Evolutionary conservation across 2,113 vertebrate genomes (phyloP).

Genomic region (Orthonyx spaldingii): DNA sequence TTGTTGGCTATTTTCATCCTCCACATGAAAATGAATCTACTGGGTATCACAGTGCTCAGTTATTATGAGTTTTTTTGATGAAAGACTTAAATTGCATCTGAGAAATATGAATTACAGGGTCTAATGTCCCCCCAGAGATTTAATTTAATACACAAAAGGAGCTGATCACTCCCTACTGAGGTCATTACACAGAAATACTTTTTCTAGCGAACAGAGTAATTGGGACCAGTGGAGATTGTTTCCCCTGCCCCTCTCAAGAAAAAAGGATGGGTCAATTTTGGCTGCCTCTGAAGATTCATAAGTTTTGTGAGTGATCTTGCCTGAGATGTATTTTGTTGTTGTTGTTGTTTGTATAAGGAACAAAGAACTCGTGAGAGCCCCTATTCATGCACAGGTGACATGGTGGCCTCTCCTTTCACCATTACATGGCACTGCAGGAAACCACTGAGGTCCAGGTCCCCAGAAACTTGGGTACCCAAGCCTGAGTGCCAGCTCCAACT

Average conservation of each 20-base stretch:
- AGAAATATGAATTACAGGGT: slow-evolving; percentile 37
- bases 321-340: not conserved
- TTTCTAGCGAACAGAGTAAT: not conserved
- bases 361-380: not conserved
- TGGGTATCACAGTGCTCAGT: slow-evolving; percentile 13
- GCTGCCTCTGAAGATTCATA: not conserved
- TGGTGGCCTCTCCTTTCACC: not conserved
- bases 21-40: slow-evolving; percentile 32
- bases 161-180: slow-evolving; percentile 6
- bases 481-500: not conserved
- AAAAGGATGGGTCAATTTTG: slow-evolving; percentile 5
- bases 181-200: not conserved
- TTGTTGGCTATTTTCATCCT: slow-evolving; percentile 43
- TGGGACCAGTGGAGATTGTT: slow-evolving; percentile 40
- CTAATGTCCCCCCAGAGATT: slow-evolving; percentile 25
- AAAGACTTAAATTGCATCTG: slow-evolving; percentile 35
- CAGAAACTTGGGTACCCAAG: not conserved
- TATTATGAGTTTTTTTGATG: not conserved
- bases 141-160: slow-evolving; percentile 50
- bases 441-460: not conserved
- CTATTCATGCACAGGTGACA: not conserved
- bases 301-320: not conserved
- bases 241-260: not conserved
- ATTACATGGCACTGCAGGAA: not conserved
- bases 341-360: not conserved